Conservation (phyloP, 2,797 vertebrate genomes). For the Phataginus tricuspis region DNA sequence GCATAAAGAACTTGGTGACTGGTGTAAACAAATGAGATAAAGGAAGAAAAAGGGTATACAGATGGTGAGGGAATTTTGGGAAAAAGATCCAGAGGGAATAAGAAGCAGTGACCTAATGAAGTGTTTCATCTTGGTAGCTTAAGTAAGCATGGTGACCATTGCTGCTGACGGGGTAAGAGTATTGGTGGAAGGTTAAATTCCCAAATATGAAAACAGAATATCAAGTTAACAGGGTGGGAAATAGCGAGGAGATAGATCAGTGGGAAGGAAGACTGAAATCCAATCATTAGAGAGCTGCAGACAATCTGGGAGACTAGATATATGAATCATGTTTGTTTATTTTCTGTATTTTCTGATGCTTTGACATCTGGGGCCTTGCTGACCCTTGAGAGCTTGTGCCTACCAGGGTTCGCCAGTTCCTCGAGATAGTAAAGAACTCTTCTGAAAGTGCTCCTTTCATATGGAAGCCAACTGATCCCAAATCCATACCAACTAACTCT, state of each 20-base stretch:
- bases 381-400: neutral
- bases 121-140: neutral
- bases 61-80: neutral
- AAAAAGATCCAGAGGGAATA: neutral
- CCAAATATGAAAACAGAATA: neutral
- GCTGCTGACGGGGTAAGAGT: neutral
- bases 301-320: neutral
- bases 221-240: neutral
- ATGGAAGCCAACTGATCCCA: neutral
- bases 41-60: neutral
- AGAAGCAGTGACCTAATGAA: neutral
- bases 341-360: neutral
- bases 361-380: neutral
- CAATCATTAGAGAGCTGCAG: neutral
- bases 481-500: neutral
- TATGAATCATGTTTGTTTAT: neutral
- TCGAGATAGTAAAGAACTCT: neutral
- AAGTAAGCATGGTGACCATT: neutral
- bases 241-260: neutral
- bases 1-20: neutral
- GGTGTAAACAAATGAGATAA: neutral
- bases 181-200: neutral
- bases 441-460: neutral
- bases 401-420: neutral
- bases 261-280: neutral